These are phyloP conservation scores for Anthoscopus minutus DNA, from an alignment of 2,113 vertebrate species.

Conservation along the genomic window DNA sequence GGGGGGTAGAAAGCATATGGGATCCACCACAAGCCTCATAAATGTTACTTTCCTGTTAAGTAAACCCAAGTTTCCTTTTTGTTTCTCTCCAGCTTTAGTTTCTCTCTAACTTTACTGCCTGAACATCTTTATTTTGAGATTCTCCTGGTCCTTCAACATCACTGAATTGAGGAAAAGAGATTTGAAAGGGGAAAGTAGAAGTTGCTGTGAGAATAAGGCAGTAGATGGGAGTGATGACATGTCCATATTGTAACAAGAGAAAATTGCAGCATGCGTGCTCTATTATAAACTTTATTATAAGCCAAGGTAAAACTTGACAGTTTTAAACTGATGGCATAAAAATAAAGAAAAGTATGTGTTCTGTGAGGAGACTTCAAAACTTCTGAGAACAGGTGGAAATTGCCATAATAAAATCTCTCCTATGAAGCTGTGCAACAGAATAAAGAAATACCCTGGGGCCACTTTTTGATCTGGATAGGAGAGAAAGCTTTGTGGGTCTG, in stretches of 20 bases:
- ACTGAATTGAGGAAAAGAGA: conserved; percentile 27
- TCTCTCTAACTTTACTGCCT: neutral
- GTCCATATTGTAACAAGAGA: conserved; percentile 33
- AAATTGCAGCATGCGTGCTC: neutral
- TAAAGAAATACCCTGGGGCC: neutral
- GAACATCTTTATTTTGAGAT: conserved; percentile 67
- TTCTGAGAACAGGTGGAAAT: conserved; percentile 6
- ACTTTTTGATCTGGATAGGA: neutral
- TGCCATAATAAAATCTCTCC: neutral
- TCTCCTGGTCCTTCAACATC: conserved; percentile 30
- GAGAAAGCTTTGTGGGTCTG: neutral
- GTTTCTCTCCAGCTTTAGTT: conserved; percentile 1
- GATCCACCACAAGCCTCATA: conserved; percentile 28
- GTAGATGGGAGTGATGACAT: conserved; percentile 39
- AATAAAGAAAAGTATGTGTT: neutral
- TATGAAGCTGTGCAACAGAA: neutral
- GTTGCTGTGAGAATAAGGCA: conserved; percentile 16
- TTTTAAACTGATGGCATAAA: neutral
- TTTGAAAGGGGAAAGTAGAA: conserved; percentile 60
- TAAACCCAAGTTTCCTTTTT: conserved; percentile 50
- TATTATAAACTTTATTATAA: conserved; percentile 52
- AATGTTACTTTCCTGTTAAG: conserved; percentile 43
- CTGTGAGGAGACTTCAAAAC: neutral
- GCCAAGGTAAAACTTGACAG: neutral
- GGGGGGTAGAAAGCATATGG: conserved; percentile 4